Evolutionary conservation across 2,797 vertebrate genomes (phyloP).

Genomic region (Thamnophis elegans): DNA sequence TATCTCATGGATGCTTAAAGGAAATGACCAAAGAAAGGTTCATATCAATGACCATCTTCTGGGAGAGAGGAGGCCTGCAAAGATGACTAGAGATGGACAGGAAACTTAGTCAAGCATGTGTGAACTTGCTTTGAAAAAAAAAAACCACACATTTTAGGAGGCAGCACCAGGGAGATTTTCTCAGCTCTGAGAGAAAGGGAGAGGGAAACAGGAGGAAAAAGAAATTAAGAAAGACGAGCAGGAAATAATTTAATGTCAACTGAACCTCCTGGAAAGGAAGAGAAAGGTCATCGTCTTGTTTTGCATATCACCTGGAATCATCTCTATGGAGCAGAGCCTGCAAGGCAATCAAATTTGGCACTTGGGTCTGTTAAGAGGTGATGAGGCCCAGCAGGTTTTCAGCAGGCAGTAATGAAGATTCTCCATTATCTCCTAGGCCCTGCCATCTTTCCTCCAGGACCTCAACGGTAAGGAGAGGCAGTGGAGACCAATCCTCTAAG

Average conservation of each 20-base stretch:
- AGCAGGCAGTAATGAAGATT: constrained; percentile 53
- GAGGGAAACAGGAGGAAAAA: neutral
- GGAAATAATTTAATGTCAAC: constrained; percentile 21
- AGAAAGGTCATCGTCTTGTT: constrained; percentile 37
- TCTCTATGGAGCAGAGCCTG: constrained; percentile 13
- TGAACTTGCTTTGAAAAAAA: neutral
- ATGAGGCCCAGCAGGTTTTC: constrained; percentile 22
- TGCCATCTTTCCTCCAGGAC: constrained; percentile 73
- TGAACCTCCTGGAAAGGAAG: constrained; percentile 25
- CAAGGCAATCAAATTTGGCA: neutral
- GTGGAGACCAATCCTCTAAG: constrained; percentile 74
- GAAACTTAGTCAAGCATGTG: neutral
- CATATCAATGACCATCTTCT: neutral
- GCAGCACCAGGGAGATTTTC: neutral
- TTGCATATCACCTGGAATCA: constrained; percentile 21
- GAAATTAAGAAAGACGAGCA: neutral
- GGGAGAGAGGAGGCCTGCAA: constrained; percentile 38
- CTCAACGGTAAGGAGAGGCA: constrained; percentile 71
- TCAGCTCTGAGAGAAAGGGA: neutral
- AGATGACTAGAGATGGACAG: neutral
- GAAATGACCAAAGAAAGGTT: constrained; percentile 58
- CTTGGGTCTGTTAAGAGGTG: constrained; percentile 4
- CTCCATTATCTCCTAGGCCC: constrained; percentile 77
- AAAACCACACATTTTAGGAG: neutral
- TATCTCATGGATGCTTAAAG: constrained; percentile 47